These are phyloP conservation scores for Holacanthus passer DNA, from an alignment of 2,113 vertebrate species.

Conservation along the genomic window DNA sequence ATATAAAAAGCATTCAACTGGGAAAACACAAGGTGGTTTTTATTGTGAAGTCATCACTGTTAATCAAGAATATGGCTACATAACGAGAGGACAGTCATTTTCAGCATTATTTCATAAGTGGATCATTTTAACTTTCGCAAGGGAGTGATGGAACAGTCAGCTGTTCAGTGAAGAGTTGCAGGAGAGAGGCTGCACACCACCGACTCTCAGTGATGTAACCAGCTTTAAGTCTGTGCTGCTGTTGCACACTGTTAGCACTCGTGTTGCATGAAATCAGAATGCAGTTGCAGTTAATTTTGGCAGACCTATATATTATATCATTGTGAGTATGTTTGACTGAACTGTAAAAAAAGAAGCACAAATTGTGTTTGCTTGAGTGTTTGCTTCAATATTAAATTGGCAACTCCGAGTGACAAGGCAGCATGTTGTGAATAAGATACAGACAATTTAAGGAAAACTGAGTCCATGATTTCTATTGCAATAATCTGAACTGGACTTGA, in stretches of 20 bases:
- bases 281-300: neutral
- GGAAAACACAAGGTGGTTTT: neutral
- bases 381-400: neutral
- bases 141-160: too few species aligned
- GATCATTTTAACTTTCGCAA: too few species aligned
- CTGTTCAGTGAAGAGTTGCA: neutral
- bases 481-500: too few species aligned
- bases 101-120: neutral
- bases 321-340: neutral
- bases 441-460: neutral
- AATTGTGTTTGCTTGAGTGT: neutral
- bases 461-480: neutral
- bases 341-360: neutral
- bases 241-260: neutral
- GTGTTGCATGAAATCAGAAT: neutral
- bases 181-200: neutral
- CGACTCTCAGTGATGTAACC: neutral
- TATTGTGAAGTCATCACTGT: too few species aligned
- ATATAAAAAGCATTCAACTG: neutral
- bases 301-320: neutral
- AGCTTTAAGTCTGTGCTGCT: neutral
- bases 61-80: neutral
- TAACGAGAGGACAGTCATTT: neutral
- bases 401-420: neutral
- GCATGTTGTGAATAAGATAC: neutral